Base-by-base conservation (phyloP, 1,140 invertebrate genomes). In the Achroia grisella region DNA sequence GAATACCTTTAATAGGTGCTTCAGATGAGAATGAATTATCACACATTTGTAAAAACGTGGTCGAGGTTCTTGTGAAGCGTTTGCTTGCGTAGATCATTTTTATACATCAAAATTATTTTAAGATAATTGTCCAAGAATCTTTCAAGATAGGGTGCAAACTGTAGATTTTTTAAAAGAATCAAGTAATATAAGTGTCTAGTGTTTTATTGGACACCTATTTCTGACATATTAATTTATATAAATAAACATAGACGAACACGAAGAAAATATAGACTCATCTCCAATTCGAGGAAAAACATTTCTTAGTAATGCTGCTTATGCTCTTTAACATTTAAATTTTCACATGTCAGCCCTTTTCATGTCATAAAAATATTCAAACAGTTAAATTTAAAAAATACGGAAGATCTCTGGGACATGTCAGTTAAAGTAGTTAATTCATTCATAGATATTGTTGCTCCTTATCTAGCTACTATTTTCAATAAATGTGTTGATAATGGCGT, bases 121-220 rank as follows among this genome's bases (percentile, higher is more conserved):
- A 31, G 15, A 10, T 10, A 37, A 37, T 37, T 37, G 9, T 37
- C 10, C 28, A 10, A 4, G 10, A 37, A 15, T 15, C 8, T 37
- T 37, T 6, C 8, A 6, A 14, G 8, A 4, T n/a, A n/a, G n/a
- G n/a, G n/a, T n/a, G n/a, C n/a, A 37, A 13, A 3, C 4, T 6
- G 2, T 5, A 37, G 9, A 37, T 14, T 15, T 15, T 8, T 13
- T 6, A 6, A 6, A 15, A 15, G 4, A 12, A 37, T 37, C 35
- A 15, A 37, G 13, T n/a, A 14, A 30, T 9, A 28, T 62, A 6
- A 54, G 58, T 1, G 6, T n/a, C n/a, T n/a, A n/a, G n/a, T n/a
- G n/a, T n/a, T 62, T 10, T 34, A 31, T 2, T 49, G 42, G 49
- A 14, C 31, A 35, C 41, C 48, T 12, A 8, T 10, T 10, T 23